Percentiles rank a stretch among this genome's conserved stretches.
Evolutionary conservation across 64 coral and sea anemone species (phyloP).

Genomic region (Actinia equina): DNA sequence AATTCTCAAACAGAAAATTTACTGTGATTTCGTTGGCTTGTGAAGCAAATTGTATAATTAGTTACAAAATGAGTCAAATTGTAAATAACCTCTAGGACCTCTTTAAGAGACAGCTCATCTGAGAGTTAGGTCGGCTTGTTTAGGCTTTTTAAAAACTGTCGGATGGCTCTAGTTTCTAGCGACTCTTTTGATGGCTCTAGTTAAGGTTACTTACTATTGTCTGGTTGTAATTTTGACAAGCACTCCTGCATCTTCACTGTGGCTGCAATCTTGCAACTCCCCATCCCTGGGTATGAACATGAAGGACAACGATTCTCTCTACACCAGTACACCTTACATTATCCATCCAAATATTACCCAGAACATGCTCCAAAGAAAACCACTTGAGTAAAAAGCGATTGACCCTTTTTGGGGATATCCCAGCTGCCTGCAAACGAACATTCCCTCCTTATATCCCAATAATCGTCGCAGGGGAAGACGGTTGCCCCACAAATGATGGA

Average conservation of each 20-base stretch:
- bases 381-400: background rate
- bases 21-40: no score
- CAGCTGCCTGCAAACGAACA: slow-evolving; percentile 9
- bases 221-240: slow-evolving; percentile 7
- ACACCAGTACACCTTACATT: background rate
- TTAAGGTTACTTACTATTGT: background rate
- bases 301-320: background rate
- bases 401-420: background rate
- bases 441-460: slow-evolving; percentile 1
- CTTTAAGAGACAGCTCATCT: no score
- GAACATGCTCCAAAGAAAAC: background rate
- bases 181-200: no score
- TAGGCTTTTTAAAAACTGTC: no score
- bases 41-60: no score
- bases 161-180: no score
- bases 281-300: background rate
- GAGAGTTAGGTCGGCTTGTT: no score
- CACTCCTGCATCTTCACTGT: slow-evolving; percentile 23
- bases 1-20: no score
- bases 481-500: background rate
- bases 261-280: background rate
- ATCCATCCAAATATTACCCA: slow-evolving; percentile 21
- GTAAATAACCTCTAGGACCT: no score
- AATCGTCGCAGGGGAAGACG: slow-evolving; percentile 1
- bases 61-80: no score